Evolutionary conservation across 2,888 invertebrate species (phyloP), one percentile per base, ranked within the genome.

Genomic region (Norana najaformis): DNA sequence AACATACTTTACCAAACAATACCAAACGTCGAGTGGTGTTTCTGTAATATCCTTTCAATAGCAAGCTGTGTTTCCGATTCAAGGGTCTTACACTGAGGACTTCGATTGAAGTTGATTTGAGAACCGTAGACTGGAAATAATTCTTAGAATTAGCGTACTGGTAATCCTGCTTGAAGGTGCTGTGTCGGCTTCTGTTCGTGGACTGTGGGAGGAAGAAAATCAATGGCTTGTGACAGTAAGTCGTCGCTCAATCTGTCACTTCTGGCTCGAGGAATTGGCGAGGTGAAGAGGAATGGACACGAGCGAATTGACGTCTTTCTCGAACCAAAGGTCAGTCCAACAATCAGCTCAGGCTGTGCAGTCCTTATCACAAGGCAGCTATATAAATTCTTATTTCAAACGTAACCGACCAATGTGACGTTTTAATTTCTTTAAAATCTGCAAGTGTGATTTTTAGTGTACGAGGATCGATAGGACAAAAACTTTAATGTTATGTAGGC

Each of bases 271-370:
- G 94, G 94, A 16, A 92, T 94, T 39, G 94, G 94, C 13, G 94
- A 94, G 92, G 93, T 94, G 36, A 92, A 93, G 41, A 93, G 92
- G 91, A 94, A 94, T 92, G 94, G 94, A n/a, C 93, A 93, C 47
- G 94, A 94, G 90, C 94, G 93, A 92, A 93, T 94, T 38, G 94
- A 94, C 91, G 94, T 94, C 34, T 92, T 93, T 36, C 92, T 94
- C 83, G 94, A 94, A 91, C 94, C 94, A 90, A 93, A 94, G 94
- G 94, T 94, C 93, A 91, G 47, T 83, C 38, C 88, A 35, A 16
- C n/a, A 0, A 88, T 39, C 23, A 35, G 30, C 34, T 38, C 35
- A 36, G 88, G 88, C 23, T 23, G 23, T 35, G 30, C 69, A n/a
- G 69, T n/a, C 5, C 69, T 11, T 69, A n/a, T 30, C 0, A 69